Evolutionary conservation across 1,140 invertebrate genomes (phyloP).

Genomic region (Lasaia peninsularis): DNA sequence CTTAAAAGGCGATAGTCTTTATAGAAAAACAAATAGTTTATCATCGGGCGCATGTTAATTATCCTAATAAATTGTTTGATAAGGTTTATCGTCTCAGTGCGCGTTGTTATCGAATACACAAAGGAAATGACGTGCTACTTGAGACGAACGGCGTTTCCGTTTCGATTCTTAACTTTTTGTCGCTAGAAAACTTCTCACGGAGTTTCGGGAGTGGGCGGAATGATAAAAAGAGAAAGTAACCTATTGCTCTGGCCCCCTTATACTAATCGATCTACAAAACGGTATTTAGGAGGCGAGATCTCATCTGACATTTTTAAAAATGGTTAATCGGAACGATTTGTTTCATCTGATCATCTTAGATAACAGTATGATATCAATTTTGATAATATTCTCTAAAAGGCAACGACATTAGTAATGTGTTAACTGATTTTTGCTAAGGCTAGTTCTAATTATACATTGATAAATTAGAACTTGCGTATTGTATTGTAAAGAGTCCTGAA

Average conservation of each 20-base stretch:
- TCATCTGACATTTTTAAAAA: constrained; percentile 4
- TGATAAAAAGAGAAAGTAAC: constrained; percentile 52
- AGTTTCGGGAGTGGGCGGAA: constrained; percentile 39
- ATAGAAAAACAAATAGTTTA: neutral
- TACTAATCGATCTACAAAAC: constrained; percentile 11
- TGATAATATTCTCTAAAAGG: too few relatives aligned
- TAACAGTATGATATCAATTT: neutral
- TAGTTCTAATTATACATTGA: too few relatives aligned
- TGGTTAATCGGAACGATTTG: constrained; percentile 1
- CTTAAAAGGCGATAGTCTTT: constrained; percentile 3
- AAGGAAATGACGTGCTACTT: constrained; percentile 64
- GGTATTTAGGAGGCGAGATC: constrained; percentile 6
- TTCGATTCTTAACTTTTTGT: constrained; percentile 56
- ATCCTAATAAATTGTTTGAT: constrained; percentile 56
- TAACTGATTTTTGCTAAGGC: too few relatives aligned
- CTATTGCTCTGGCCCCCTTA: constrained; percentile 37
- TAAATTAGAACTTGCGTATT: too few relatives aligned
- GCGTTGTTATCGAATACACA: constrained; percentile 46
- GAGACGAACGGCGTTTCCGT: constrained; percentile 63
- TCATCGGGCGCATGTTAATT: constrained; percentile 33
- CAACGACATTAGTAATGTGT: too few relatives aligned
- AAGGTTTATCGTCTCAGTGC: constrained; percentile 49
- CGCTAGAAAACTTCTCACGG: constrained; percentile 55
- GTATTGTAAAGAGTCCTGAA: too few relatives aligned
- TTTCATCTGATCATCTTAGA: neutral